These are phyloP conservation scores for Ctenosaura bakeri DNA, from an alignment of 2,797 vertebrate species.

Conservation along the genomic window DNA sequence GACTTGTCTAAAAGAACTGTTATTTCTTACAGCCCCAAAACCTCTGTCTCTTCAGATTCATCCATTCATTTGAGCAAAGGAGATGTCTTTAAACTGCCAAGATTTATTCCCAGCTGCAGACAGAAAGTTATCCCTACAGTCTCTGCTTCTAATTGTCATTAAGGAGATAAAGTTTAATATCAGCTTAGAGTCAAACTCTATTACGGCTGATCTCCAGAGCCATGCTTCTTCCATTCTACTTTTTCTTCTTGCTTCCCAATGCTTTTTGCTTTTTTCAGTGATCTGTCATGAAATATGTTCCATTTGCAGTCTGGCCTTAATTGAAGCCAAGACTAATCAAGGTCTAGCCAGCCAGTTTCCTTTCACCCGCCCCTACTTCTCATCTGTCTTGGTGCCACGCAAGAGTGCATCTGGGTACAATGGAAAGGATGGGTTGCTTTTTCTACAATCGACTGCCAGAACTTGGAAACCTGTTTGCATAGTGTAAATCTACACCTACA, in stretches of 20 bases:
- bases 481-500: too few species aligned
- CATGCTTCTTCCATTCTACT: slow-evolving; percentile 26
- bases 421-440: too few species aligned
- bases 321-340: not conserved
- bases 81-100: slow-evolving; percentile 46
- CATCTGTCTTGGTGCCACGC: not conserved
- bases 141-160: slow-evolving; percentile 68
- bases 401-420: too few species aligned
- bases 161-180: slow-evolving; percentile 57
- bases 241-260: slow-evolving; percentile 15
- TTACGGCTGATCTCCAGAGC: slow-evolving; percentile 54
- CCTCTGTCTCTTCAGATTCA: too few species aligned
- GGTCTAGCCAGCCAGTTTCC: too few species aligned
- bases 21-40: too few species aligned
- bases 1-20: too few species aligned
- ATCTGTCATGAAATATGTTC: slow-evolving; percentile 53
- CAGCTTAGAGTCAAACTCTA: slow-evolving; percentile 67
- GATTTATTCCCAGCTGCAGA: slow-evolving; percentile 69
- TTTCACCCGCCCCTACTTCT: not conserved
- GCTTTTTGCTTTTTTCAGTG: slow-evolving; percentile 25
- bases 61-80: not conserved
- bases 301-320: not conserved
- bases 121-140: slow-evolving; percentile 60
- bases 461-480: too few species aligned
- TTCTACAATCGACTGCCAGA: too few species aligned